Conservation (phyloP, 1,140 invertebrate species). For the Drosophila malerkotliana region DNA sequence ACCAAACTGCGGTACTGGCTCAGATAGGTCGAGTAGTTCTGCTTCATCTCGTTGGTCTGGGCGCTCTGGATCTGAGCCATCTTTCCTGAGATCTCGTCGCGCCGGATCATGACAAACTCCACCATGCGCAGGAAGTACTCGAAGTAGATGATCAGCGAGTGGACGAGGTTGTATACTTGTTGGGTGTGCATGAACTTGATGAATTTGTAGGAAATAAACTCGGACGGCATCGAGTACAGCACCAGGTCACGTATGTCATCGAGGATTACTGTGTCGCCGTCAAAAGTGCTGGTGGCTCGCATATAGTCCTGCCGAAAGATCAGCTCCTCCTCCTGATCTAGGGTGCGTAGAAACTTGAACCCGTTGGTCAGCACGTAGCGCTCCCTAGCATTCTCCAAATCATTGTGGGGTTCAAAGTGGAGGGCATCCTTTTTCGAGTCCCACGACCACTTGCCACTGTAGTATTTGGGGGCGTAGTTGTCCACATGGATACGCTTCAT, state of each 20-base stretch:
- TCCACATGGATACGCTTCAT: conserved; percentile 62
- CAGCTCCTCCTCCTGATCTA: conserved; percentile 73
- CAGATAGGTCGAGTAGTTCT: conserved; percentile 59
- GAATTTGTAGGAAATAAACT: conserved; percentile 53
- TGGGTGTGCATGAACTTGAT: conserved; percentile 60
- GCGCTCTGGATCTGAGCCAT: conserved; percentile 64
- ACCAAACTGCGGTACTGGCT: conserved; percentile 75
- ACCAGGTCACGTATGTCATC: conserved; percentile 69
- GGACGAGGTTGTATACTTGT: conserved; percentile 52
- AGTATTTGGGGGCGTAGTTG: conserved; percentile 60
- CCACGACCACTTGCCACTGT: conserved; percentile 70
- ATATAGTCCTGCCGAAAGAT: conserved; percentile 66
- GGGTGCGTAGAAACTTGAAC: conserved; percentile 51
- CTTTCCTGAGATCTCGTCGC: conserved; percentile 61
- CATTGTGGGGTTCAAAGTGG: conserved; percentile 51
- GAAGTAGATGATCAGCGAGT: conserved; percentile 76
- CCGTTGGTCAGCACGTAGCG: conserved; percentile 59
- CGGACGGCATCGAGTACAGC: conserved; percentile 64
- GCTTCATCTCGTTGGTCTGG: conserved; percentile 67
- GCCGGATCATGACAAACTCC: conserved; percentile 73
- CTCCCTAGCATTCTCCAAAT: conserved; percentile 45
- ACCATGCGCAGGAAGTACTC: conserved; percentile 74
- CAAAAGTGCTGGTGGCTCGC: conserved; percentile 38
- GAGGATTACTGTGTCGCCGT: conserved; percentile 57
- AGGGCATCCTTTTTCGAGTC: conserved; percentile 50